Evolutionary conservation across 1,140 invertebrate genomes (phyloP), one percentile per base, ranked within the genome.

Genomic region (Pachyrhynchus sulphureomaculatus): DNA sequence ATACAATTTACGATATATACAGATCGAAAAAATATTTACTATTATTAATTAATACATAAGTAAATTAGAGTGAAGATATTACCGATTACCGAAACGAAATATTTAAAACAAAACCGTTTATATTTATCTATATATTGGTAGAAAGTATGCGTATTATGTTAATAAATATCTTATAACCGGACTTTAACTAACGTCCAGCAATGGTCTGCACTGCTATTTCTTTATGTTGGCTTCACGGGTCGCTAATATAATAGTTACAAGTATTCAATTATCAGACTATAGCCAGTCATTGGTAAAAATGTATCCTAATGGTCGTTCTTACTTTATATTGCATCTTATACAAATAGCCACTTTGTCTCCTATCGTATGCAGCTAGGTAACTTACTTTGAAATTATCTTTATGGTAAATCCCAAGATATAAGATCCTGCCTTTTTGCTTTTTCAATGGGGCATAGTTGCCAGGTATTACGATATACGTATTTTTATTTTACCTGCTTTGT

Each of bases 81-180:
- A 29, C 18, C 39, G 23, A 23, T 36, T 58, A 39, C 44, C 10
- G 44, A 39, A 54, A 21, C 36, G 29, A 54, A 41, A 54, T 39
- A 36, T 37, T 37, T 58, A 18, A 45, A 48, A 56, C 20, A 13
- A 20, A 44, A 44, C 33, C 44, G 26, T 48, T 47, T 48, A 48
- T 44, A 33, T 48, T 58, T 47, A 58, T 58, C 42, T 48, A 39
- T 29, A 42, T 23, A 34, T n/a, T n/a, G n/a, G n/a, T 58, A 48
- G 55, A 58, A 58, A 58, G 44, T 58, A 58, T 39, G 44, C 33
- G 55, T 58, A 58, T 58, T 58, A 58, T 58, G 55, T 58, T 58
- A 58, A 58, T 58, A 58, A 58, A 58, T 58, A 58, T 58, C 55
- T 34, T 36, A 58, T 48, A 58, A 48, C 29, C 55, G 55, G 55